These are phyloP conservation scores for Ceratina calcarata DNA, from an alignment of 1,140 invertebrate species.

Conservation along the genomic window DNA sequence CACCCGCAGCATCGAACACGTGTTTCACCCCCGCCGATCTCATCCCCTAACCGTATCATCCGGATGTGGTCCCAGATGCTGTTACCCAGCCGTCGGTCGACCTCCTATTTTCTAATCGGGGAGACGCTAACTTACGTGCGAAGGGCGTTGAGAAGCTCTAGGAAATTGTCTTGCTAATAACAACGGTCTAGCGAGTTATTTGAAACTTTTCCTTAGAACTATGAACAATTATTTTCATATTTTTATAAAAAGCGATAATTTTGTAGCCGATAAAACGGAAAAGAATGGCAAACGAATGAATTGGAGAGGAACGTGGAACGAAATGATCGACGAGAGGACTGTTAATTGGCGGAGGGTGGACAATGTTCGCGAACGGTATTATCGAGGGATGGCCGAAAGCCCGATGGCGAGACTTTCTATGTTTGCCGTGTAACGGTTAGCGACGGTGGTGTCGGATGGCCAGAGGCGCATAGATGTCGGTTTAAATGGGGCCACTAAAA, in stretches of 20 bases:
- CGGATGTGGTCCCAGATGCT: constrained; percentile 77
- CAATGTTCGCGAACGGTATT: constrained; percentile 24
- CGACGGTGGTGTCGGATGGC: constrained; percentile 58
- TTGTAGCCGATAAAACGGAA: background rate
- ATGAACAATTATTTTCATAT: background rate
- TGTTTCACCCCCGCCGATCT: constrained; percentile 79
- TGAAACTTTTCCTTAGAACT: background rate
- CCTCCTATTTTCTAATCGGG: constrained; percentile 55
- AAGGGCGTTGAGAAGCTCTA: constrained; percentile 4
- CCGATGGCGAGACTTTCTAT: constrained; percentile 73
- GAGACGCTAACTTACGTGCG: constrained; percentile 44
- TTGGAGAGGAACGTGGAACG: background rate
- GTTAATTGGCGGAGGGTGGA: constrained; percentile 28
- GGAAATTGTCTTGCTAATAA: constrained; percentile 2
- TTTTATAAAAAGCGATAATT: too few species aligned
- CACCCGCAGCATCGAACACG: constrained; percentile 75
- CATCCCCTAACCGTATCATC: constrained; percentile 59
- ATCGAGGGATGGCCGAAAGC: constrained; percentile 61
- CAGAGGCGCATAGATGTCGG: constrained; percentile 75
- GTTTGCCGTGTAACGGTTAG: constrained; percentile 66
- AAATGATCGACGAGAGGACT: constrained; percentile 41
- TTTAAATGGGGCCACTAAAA: constrained; percentile 77
- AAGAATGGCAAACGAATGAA: constrained; percentile 10
- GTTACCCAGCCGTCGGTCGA: constrained; percentile 68
- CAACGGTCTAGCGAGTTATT: too few species aligned